Evolutionary conservation across 2,113 vertebrate species (phyloP).

Genomic region (Corythaeola cristata): DNA sequence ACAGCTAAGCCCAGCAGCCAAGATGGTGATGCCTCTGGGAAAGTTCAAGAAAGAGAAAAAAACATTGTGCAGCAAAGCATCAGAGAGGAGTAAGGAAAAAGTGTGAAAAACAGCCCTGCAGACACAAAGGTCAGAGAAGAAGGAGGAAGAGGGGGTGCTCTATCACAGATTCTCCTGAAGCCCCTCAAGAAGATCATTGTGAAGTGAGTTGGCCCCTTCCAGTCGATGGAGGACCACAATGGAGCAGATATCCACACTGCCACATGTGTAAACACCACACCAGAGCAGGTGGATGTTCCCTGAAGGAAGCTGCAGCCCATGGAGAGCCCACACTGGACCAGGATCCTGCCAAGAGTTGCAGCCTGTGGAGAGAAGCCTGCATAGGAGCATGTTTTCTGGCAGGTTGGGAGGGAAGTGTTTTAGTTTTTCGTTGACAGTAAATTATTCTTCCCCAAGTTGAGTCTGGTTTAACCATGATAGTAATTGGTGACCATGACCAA

Average conservation of each 20-base stretch:
- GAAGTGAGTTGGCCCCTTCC: too few species aligned
- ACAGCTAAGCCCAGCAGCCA: rapidly evolving
- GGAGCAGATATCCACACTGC: background rate
- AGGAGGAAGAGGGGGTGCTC: background rate
- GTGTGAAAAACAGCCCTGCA: background rate
- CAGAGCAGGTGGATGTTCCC: too few species aligned
- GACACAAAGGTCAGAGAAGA: background rate
- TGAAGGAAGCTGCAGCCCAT: background rate
- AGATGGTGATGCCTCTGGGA: too few species aligned
- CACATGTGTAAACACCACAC: rapidly evolving
- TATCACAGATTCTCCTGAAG: too few species aligned
- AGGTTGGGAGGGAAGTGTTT: background rate
- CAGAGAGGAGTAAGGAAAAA: background rate
- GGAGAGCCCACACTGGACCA: background rate
- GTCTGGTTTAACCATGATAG: background rate
- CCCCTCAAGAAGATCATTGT: too few species aligned
- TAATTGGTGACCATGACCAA: background rate
- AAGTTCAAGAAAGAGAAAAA: background rate
- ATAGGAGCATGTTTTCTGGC: background rate
- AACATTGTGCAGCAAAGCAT: background rate
- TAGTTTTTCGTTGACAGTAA: background rate
- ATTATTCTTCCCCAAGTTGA: background rate
- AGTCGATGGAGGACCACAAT: background rate
- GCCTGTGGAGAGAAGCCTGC: rapidly evolving
- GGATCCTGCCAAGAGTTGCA: background rate